Evolutionary conservation across 2,797 vertebrate species (phyloP).

Genomic region (Enteromius anoplus): DNA sequence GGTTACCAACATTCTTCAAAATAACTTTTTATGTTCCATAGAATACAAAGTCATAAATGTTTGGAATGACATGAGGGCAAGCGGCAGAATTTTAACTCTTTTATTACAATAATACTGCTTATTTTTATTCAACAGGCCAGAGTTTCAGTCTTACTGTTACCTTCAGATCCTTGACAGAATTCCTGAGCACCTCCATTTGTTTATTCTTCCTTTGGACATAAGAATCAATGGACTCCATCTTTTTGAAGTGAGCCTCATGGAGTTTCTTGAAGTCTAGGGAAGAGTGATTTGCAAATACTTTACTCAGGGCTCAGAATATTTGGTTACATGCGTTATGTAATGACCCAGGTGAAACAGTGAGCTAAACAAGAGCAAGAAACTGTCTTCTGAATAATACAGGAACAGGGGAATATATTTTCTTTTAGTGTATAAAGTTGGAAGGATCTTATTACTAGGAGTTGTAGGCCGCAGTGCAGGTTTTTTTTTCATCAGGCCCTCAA

Average conservation of each 20-base stretch:
- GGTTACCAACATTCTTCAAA: not conserved
- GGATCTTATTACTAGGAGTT: slow-evolving; percentile 84
- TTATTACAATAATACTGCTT: not conserved
- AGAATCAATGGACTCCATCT: slow-evolving; percentile 94
- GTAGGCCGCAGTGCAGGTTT: slow-evolving; percentile 69
- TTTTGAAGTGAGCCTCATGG: slow-evolving; percentile 91
- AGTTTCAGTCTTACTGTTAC: slow-evolving; percentile 64
- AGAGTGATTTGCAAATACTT: not conserved
- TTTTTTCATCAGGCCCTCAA: slow-evolving; percentile 66
- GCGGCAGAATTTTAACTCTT: not conserved
- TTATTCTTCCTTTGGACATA: slow-evolving; percentile 88
- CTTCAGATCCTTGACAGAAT: slow-evolving; percentile 79
- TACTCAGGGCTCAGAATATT: not conserved
- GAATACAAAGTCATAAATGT: not conserved
- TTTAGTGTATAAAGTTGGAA: not conserved
- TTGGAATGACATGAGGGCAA: not conserved
- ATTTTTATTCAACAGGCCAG: not conserved
- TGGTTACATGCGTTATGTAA: not conserved
- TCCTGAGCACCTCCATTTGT: slow-evolving; percentile 74
- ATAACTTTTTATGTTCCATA: not conserved
- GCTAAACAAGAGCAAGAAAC: not conserved
- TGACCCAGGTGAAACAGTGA: not conserved
- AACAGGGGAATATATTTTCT: not conserved
- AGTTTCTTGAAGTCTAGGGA: slow-evolving; percentile 90
- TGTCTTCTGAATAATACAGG: not conserved